These are phyloP conservation scores for Chrysochloris asiatica DNA, from an alignment of 2,113 vertebrate genomes.

Conservation along the genomic window DNA sequence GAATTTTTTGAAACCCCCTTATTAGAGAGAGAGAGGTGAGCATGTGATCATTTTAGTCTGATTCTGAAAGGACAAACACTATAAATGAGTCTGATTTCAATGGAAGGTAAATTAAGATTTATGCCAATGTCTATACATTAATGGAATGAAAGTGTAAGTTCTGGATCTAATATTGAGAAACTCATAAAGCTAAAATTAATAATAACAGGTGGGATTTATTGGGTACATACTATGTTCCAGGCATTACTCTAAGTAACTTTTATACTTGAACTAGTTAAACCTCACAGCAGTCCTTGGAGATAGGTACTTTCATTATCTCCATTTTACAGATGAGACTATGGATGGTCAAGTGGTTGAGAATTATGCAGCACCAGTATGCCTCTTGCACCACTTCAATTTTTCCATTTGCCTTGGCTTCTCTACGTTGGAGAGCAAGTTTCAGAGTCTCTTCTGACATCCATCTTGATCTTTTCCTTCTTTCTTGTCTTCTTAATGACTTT, in stretches of 20 bases:
- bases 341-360: not conserved
- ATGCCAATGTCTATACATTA: too few species aligned
- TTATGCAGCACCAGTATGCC: not conserved
- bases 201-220: constrained; percentile 1
- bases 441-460: too few species aligned
- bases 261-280: constrained; percentile 4
- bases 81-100: too few species aligned
- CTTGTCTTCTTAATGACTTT: too few species aligned
- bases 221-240: not conserved
- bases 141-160: too few species aligned
- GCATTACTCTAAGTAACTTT: not conserved
- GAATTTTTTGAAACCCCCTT: not conserved
- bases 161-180: not conserved
- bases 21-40: not conserved
- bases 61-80: not conserved
- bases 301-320: not conserved
- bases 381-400: too few species aligned
- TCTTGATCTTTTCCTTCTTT: too few species aligned
- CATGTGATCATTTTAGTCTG: not conserved
- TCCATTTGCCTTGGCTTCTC: too few species aligned
- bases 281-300: not conserved
- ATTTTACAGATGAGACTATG: not conserved
- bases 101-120: too few species aligned
- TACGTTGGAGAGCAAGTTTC: too few species aligned
- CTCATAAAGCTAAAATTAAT: not conserved